phyloP scores from a whole-genome alignment of 2,888 invertebrate genomes.

The Campoplex capitator region DNA sequence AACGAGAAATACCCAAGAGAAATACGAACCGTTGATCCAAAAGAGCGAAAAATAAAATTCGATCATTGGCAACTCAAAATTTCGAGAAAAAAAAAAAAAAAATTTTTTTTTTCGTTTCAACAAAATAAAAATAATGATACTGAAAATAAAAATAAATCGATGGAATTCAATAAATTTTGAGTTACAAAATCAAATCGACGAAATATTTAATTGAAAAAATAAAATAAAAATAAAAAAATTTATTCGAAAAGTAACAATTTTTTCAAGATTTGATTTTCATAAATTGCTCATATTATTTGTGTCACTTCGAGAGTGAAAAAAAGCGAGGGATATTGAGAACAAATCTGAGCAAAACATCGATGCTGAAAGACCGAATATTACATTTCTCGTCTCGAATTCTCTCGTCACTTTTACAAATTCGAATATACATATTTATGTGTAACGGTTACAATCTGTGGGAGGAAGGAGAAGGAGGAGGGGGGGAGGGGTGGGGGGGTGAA shows the following conservation, averaged over 20 bases:
- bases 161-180: background rate
- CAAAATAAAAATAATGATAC: background rate
- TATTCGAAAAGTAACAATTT: background rate
- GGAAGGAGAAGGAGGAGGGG: too few species aligned
- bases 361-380: background rate
- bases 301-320: background rate
- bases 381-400: background rate
- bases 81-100: background rate
- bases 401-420: background rate
- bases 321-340: background rate
- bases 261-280: background rate
- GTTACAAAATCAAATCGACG: too few species aligned
- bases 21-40: background rate
- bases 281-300: background rate
- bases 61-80: too few species aligned
- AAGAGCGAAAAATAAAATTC: background rate
- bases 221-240: background rate
- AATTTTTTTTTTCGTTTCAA: too few species aligned
- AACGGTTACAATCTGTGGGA: background rate
- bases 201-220: background rate
- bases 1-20: background rate
- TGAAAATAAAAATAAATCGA: background rate
- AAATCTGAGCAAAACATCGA: background rate
- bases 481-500: conserved; percentile 4
- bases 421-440: conserved; percentile 6